A percentile compares a stretch with the other conserved stretches of the same genome.
Conservation (phyloP, 2,113 vertebrate genomes). For the Octodon degus region DNA sequence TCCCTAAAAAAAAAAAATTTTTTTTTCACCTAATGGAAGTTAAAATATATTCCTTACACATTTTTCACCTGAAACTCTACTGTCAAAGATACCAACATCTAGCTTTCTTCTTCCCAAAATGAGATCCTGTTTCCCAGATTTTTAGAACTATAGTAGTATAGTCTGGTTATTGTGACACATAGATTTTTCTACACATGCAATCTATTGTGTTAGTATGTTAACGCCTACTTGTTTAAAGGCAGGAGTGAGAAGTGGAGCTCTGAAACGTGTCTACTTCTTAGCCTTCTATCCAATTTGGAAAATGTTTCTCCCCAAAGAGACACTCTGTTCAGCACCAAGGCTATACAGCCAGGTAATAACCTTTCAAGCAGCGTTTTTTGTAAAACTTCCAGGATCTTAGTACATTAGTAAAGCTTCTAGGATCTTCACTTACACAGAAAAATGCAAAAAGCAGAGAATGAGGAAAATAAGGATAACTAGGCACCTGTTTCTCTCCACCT, state of each 20-base stretch:
- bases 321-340: background rate
- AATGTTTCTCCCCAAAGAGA: background rate
- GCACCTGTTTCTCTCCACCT: constrained; percentile 99
- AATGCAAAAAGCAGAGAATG: constrained; percentile 80
- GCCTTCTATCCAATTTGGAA: constrained; percentile 12
- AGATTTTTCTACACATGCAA: constrained; percentile 29
- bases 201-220: background rate
- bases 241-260: constrained; percentile 22
- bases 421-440: constrained; percentile 68
- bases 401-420: constrained; percentile 70
- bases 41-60: background rate
- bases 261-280: constrained; percentile 40
- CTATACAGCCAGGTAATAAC: constrained; percentile 4
- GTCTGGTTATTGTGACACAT: constrained; percentile 13
- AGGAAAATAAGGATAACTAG: constrained; percentile 83
- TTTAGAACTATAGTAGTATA: constrained; percentile 27
- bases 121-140: background rate
- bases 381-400: background rate
- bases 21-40: constrained; percentile 16
- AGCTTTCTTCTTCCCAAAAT: background rate
- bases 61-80: background rate
- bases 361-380: constrained; percentile 67
- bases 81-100: constrained; percentile 28
- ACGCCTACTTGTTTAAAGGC: constrained; percentile 24
- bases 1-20: background rate